Evolutionary conservation across 1,140 invertebrate species (phyloP), one percentile per base, ranked within the genome.

Genomic region (Patella vulgata): DNA sequence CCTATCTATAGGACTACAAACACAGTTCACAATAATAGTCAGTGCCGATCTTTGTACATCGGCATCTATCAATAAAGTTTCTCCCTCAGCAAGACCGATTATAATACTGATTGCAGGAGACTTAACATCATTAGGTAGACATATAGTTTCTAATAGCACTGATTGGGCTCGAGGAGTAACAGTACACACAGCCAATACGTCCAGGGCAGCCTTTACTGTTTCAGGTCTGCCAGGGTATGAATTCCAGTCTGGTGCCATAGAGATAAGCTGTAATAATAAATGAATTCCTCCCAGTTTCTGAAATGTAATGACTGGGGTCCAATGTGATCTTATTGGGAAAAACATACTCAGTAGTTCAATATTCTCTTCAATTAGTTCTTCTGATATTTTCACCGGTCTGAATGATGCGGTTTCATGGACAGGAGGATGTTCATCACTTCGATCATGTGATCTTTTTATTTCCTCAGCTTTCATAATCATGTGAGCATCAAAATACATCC

Each of bases 401-500:
- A 84, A 85, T 1, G 83, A 72, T 23, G 85, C 82, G 6, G 74
- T 77, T 31, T 84, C 76, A 21, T 77, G 73, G 8, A 82, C 67
- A 5, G 77, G 78, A 17, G 76, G 80, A 59, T 70, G 69, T 1
- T 76, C 74, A 54, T 82, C 81, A 68, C 75, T 81, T 39, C 87
- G 67, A 17, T 68, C 67, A 73, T 89, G 87, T 1, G 87, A 85
- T 63, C 92, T 80, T 66, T 91, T 88, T 0, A 96, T 86, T 63
- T 92, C 90, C 64, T 95, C 93, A 12, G 91, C 91, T 77, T 95
- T 93, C 40, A 92, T 87, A 70, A 91, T 89, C 33, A 97, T 84
- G 84, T 98, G 96, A 2, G 93, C 91, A 82, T 98, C 95, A 82
- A 96, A 91, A 71, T 98, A 98, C 60, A 91, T 88, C 77, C 95